Conservation (phyloP, 2,888 invertebrate genomes). For the Ceraclea dissimilis region DNA sequence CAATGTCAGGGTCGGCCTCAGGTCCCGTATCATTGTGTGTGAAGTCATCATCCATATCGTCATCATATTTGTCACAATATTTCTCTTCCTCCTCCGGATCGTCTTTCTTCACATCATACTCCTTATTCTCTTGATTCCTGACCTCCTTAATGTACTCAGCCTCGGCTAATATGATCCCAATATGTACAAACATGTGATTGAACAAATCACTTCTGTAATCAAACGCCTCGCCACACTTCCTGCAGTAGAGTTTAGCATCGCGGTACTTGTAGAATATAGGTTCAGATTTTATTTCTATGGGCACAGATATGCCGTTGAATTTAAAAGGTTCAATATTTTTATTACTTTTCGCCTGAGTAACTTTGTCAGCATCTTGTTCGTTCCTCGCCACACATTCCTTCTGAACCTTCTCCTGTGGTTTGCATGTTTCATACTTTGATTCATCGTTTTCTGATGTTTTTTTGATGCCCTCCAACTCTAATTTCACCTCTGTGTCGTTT, state of each 20-base stretch:
- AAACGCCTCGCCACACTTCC: neutral
- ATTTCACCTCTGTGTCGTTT: too few relatives aligned
- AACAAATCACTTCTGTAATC: neutral
- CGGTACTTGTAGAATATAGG: too few relatives aligned
- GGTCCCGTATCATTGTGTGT: neutral
- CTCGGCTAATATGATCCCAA: neutral
- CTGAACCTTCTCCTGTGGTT: too few relatives aligned
- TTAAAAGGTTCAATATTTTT: too few relatives aligned
- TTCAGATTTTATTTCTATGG: too few relatives aligned
- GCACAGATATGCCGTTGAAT: too few relatives aligned
- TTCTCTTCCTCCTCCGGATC: neutral
- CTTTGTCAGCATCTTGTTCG: too few relatives aligned
- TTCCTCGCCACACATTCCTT: too few relatives aligned
- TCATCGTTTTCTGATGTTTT: too few relatives aligned
- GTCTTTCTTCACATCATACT: neutral
- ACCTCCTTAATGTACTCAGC: neutral
- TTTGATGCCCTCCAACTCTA: too few relatives aligned
- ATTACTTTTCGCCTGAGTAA: too few relatives aligned
- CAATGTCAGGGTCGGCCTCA: neutral
- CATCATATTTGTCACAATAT: neutral
- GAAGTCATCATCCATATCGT: neutral
- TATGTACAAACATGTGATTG: neutral
- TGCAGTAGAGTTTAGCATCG: neutral
- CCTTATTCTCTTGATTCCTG: neutral
- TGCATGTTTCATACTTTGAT: too few relatives aligned